These are phyloP conservation scores for Oreochromis mossambicus DNA, from an alignment of 2,797 vertebrate genomes.

Conservation along the genomic window DNA sequence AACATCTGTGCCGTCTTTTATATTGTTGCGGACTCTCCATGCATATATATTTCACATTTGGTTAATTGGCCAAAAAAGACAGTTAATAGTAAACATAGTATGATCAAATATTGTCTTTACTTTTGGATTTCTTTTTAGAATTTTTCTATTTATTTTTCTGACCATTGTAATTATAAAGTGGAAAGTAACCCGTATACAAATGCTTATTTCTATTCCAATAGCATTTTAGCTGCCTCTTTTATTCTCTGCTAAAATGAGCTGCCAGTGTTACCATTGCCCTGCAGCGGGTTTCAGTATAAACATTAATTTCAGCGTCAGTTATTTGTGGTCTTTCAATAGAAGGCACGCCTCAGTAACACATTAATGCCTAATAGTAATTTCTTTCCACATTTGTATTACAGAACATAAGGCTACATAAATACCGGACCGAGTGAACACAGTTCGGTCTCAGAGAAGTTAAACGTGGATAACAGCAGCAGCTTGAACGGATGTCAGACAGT, in stretches of 20 bases:
- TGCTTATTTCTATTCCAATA: neutral
- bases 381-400: neutral
- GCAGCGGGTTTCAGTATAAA: constrained; percentile 1
- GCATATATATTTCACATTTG: neutral
- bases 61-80: neutral
- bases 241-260: neutral
- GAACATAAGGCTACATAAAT: neutral
- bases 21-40: neutral
- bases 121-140: too few relatives aligned
- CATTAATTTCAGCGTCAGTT: constrained; percentile 21
- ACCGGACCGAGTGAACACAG: neutral
- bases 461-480: neutral
- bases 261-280: neutral
- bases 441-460: neutral
- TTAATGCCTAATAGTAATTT: neutral
- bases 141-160: neutral
- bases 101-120: neutral
- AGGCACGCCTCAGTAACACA: neutral
- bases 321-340: neutral
- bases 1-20: neutral
- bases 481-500: constrained; percentile 18
- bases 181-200: neutral
- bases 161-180: neutral
- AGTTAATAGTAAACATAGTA: neutral
- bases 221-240: neutral